Evolutionary conservation across 2,797 vertebrate genomes (phyloP), one percentile per base, ranked within the genome.

Genomic region (Ibycter americanus): DNA sequence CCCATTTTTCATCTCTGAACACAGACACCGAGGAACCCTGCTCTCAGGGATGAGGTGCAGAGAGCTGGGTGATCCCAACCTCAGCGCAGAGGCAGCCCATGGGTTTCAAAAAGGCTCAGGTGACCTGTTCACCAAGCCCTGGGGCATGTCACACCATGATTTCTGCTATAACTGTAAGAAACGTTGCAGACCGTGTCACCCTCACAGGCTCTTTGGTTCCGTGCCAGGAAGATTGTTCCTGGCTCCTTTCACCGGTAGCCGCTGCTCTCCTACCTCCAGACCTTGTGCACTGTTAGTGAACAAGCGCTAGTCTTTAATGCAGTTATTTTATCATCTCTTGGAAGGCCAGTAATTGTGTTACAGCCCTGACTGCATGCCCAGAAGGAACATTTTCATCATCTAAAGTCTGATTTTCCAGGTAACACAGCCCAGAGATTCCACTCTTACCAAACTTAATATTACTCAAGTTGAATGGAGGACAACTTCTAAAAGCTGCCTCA

Each of bases 401-500:
- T 80, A 3, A 27, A 58, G 22, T 32, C 93, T 89, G 54, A 77
- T 94, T 83, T 87, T 58, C 73, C 83, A 93, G 89, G 86, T 81
- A 93, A 92, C 74, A 78, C 86, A 82, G 93, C 88, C 93, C 95
- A 93, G 90, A 95, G 92, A 66, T 73, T 46, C 71, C 68, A 66
- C 79, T 83, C 68, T 62, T 73, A 17, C 83, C 80, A 89, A 91
- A 82, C 66, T 47, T 20, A 55, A 73, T 59, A 63, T 91, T n/a
- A 29, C 32, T 4, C 2, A 1, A 51, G 79, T 71, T 58, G 62
- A 74, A 49, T 0, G 2, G 18, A 68, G 34, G 32, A 26, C n/a
- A 32, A 23, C 54, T 78, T 49, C 62, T 46, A 31, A 65, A 68
- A 90, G 80, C 83, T 8, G 6, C 38, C 67, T 54, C 66, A n/a